These are phyloP conservation scores for Chironex yamaguchii DNA, from an alignment of 30 jellyfish, hydroid and myxozoan species.

Conservation along the genomic window DNA sequence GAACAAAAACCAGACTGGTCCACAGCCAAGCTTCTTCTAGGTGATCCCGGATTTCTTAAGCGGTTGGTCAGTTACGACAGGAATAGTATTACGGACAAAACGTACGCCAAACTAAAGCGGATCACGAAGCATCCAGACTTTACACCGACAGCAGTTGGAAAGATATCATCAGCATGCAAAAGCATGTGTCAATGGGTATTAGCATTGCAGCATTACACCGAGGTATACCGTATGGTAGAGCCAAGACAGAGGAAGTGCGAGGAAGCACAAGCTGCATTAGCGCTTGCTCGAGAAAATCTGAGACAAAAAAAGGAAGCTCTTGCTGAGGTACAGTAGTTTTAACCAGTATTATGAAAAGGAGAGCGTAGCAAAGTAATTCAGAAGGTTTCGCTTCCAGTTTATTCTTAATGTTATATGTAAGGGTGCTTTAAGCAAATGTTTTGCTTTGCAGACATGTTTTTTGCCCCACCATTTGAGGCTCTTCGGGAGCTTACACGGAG, in stretches of 20 bases:
- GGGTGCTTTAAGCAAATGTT: too few species aligned
- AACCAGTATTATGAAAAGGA: too few species aligned
- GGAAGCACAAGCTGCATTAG: constrained; percentile 84
- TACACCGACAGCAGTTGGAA: constrained; percentile 90
- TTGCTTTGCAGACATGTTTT: too few species aligned
- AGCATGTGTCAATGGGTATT: constrained; percentile 97
- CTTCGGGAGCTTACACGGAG: too few species aligned
- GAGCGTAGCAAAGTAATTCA: too few species aligned
- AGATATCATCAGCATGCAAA: constrained; percentile 88
- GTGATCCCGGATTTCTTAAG: constrained; percentile 88
- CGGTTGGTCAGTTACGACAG: constrained; percentile 75
- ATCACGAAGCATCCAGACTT: constrained; percentile 82
- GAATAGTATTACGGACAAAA: constrained; percentile 76
- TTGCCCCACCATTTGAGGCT: too few species aligned
- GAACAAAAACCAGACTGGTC: constrained; percentile 93
- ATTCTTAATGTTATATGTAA: too few species aligned
- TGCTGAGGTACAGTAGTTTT: constrained; percentile 78
- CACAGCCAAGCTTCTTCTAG: constrained; percentile 81
- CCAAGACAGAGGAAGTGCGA: constrained; percentile 90
- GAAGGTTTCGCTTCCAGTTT: too few species aligned
- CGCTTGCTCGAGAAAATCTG: constrained; percentile 71
- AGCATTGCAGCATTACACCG: constrained; percentile 88
- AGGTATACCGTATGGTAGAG: constrained; percentile 79
- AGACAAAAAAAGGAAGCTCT: constrained; percentile 67
- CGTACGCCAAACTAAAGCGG: constrained; percentile 73